A percentile compares a stretch with the other conserved stretches of the same genome.
phyloP scores from a whole-genome alignment of 2,888 invertebrate species.

The Macrophya annulata region DNA sequence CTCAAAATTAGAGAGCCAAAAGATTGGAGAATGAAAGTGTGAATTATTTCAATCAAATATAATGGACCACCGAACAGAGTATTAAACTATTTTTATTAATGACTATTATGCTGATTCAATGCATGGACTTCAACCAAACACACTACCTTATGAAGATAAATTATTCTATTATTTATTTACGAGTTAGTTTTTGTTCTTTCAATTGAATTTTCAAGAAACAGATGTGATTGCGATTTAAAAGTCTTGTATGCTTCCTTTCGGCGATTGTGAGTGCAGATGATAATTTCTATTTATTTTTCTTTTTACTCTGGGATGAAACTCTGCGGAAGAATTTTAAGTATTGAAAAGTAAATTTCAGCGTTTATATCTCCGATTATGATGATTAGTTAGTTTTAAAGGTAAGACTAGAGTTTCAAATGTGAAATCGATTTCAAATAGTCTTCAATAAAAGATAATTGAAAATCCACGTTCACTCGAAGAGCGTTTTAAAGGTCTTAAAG shows the following conservation, averaged over 20 bases:
- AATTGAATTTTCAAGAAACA: neutral
- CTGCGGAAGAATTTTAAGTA: neutral
- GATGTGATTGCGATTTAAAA: neutral
- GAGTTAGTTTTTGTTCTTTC: neutral
- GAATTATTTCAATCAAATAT: slow-evolving; percentile 4
- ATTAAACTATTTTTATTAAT: neutral
- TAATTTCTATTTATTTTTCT: too few relatives aligned
- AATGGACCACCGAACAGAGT: neutral
- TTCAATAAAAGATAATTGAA: slow-evolving; percentile 59
- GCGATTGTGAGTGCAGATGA: too few relatives aligned
- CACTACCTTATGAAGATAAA: neutral
- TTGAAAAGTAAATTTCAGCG: neutral
- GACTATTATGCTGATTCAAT: neutral
- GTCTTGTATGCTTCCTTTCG: too few relatives aligned
- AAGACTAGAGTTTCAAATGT: neutral
- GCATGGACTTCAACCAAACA: neutral
- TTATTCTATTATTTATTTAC: neutral
- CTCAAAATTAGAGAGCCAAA: slow-evolving; percentile 4
- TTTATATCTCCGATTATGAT: neutral
- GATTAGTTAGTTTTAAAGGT: neutral
- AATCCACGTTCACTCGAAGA: slow-evolving; percentile 50
- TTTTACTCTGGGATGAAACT: neutral
- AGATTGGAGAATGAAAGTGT: slow-evolving; percentile 15
- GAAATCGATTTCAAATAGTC: slow-evolving; percentile 24
- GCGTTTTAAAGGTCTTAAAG: slow-evolving; percentile 50